A percentile compares a stretch with the other conserved stretches of the same genome.
Conservation (phyloP, 2,113 vertebrate genomes). For the Mus pahari region DNA sequence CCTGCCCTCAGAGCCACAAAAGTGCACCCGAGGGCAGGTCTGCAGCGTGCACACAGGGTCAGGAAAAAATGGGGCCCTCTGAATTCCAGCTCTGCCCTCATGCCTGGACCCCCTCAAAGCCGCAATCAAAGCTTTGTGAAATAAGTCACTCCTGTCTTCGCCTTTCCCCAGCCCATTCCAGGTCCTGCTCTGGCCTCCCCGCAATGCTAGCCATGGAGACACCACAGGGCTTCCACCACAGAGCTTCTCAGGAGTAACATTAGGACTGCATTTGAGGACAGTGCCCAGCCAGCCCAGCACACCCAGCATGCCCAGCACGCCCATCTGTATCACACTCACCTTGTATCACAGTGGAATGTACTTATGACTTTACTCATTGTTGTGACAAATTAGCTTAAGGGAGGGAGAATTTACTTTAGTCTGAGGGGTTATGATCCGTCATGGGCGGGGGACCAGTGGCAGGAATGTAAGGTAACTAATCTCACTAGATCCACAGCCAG, state of each 20-base stretch:
- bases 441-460: not conserved
- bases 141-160: not conserved
- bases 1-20: constrained; percentile 72
- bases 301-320: not conserved
- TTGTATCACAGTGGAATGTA: not conserved
- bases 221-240: not conserved
- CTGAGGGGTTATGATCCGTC: not conserved
- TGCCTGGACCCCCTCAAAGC: not conserved
- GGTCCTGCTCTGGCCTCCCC: not conserved
- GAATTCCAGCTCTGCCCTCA: constrained; percentile 19
- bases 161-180: not conserved
- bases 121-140: not conserved
- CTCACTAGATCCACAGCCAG: not conserved
- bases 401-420: not conserved
- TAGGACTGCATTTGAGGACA: no score
- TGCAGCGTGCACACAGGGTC: not conserved
- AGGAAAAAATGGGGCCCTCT: not conserved
- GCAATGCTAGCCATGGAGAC: not conserved
- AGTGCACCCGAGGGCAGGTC: constrained; percentile 73
- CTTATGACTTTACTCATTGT: not conserved
- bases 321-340: not conserved
- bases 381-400: not conserved
- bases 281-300: not conserved
- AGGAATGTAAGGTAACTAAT: not conserved
- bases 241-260: not conserved